These are phyloP conservation scores for Pollenia amentaria DNA, from an alignment of 2,888 invertebrate genomes.

Conservation along the genomic window DNA sequence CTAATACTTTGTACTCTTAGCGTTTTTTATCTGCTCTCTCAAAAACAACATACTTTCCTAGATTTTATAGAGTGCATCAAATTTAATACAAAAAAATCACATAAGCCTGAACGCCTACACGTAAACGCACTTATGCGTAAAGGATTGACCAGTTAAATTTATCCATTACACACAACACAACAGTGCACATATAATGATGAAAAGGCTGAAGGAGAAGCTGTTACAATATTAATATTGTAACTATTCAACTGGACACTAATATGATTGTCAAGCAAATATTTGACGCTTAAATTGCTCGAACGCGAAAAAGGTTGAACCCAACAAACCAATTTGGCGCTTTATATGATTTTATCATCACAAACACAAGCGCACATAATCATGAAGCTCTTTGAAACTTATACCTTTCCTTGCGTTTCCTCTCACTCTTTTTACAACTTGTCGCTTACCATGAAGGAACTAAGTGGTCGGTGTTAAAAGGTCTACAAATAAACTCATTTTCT, in stretches of 20 bases:
- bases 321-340: conserved; percentile 63
- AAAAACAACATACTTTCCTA: neutral
- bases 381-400: conserved; percentile 44
- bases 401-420: neutral
- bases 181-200: conserved; percentile 9
- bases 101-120: neutral
- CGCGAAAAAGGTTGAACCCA: conserved; percentile 78
- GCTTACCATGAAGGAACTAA: conserved; percentile 14
- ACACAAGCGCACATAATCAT: neutral
- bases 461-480: conserved; percentile 17
- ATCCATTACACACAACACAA: conserved; percentile 1
- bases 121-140: conserved; percentile 16
- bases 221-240: conserved; percentile 65
- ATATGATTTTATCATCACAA: conserved; percentile 29
- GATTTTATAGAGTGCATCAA: neutral
- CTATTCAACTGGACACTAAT: conserved; percentile 76
- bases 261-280: conserved; percentile 80
- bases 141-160: conserved; percentile 37
- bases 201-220: conserved; percentile 6
- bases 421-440: conserved; percentile 29
- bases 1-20: too few species aligned
- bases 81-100: neutral
- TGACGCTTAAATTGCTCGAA: conserved; percentile 80
- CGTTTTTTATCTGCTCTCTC: neutral
- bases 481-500: conserved; percentile 23